Conservation (phyloP, 2,888 invertebrate genomes). For the Lissonota sp. region DNA sequence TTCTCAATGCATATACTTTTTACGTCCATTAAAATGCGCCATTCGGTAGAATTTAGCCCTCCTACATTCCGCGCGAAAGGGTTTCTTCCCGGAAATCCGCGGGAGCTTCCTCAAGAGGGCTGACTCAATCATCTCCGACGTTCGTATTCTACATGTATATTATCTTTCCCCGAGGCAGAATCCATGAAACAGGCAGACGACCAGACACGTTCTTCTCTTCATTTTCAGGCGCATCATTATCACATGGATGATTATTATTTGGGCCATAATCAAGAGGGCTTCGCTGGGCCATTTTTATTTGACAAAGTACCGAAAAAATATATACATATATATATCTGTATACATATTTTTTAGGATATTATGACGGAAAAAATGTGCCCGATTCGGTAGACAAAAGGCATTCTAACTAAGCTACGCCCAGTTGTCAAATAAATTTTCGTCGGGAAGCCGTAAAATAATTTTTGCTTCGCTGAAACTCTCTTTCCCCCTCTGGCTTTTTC, state of each 20-base stretch:
- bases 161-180: neutral
- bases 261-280: slow-evolving; percentile 35
- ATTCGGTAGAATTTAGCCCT: slow-evolving; percentile 8
- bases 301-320: slow-evolving; percentile 39
- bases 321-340: neutral
- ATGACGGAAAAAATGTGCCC: slow-evolving; percentile 4
- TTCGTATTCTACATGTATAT: neutral
- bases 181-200: slow-evolving; percentile 30
- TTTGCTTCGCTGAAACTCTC: slow-evolving; percentile 24
- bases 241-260: slow-evolving; percentile 14
- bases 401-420: slow-evolving; percentile 50
- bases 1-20: slow-evolving; percentile 20
- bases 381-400: slow-evolving; percentile 53
- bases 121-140: neutral
- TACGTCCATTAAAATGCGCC: slow-evolving; percentile 24
- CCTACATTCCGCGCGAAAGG: slow-evolving; percentile 54
- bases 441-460: slow-evolving; percentile 54
- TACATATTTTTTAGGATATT: neutral
- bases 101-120: slow-evolving; percentile 29
- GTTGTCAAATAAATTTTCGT: slow-evolving; percentile 63
- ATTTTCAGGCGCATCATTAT: slow-evolving; percentile 13
- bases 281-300: slow-evolving; percentile 32
- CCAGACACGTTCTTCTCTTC: neutral
- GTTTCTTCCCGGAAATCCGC: slow-evolving; percentile 51
- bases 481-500: neutral